These are phyloP conservation scores for Bambusicola thoracicus DNA, from an alignment of 2,113 vertebrate species.

Conservation along the genomic window DNA sequence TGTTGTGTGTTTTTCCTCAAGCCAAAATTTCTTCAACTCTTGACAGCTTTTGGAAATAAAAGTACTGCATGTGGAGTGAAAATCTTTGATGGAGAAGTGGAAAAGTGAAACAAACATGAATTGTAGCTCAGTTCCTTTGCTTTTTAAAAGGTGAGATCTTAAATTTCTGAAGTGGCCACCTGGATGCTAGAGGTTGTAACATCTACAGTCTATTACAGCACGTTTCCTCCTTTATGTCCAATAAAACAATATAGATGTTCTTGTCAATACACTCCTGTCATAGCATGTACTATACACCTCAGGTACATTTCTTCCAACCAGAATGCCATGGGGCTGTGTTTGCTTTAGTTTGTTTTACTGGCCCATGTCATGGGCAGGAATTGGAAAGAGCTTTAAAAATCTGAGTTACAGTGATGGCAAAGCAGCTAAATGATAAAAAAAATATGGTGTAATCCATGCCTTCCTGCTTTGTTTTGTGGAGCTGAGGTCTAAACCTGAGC, in stretches of 20 bases:
- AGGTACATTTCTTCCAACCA: neutral
- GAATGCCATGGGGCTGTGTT: neutral
- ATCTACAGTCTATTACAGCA: conserved; percentile 28
- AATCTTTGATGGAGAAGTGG: neutral
- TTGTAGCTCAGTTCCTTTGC: neutral
- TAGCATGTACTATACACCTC: neutral
- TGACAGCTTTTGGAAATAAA: neutral
- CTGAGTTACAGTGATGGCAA: neutral
- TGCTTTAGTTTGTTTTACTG: neutral
- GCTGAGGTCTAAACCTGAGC: neutral
- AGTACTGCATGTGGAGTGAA: neutral
- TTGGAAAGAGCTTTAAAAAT: neutral
- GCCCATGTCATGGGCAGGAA: neutral
- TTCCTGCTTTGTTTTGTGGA: neutral
- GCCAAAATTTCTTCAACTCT: neutral
- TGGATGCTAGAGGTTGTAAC: neutral
- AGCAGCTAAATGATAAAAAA: neutral
- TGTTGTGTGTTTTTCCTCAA: neutral
- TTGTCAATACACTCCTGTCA: neutral
- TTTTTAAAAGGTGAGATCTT: conserved; percentile 28
- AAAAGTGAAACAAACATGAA: conserved; percentile 11
- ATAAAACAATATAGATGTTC: conserved; percentile 14
- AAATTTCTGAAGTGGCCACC: conserved; percentile 23
- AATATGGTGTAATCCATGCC: neutral
- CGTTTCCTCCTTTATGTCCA: conserved; percentile 29